These are phyloP conservation scores for Caenorhabditis sp. DNA, from an alignment of 2,888 invertebrate species.

Conservation along the genomic window DNA sequence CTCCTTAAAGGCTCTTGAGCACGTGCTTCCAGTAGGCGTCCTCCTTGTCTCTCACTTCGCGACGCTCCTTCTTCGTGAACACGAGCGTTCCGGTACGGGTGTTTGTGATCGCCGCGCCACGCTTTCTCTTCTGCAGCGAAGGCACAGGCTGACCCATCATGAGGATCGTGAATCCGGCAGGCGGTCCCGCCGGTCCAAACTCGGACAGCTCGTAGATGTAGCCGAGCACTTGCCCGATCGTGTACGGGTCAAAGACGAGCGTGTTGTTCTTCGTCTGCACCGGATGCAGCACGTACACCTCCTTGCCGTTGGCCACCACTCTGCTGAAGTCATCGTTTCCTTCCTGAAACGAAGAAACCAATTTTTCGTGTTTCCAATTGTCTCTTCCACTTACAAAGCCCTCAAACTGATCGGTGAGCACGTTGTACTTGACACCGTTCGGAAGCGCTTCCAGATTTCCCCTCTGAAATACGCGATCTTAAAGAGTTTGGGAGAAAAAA, in stretches of 20 bases:
- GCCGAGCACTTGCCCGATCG: background rate
- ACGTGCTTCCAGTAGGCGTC: background rate
- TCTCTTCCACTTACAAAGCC: background rate
- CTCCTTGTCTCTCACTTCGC: background rate
- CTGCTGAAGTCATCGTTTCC: conserved; percentile 1
- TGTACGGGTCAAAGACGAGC: background rate
- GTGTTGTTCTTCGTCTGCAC: background rate
- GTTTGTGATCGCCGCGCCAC: background rate
- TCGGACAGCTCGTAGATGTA: background rate
- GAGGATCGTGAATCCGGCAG: background rate
- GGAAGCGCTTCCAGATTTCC: too few species aligned
- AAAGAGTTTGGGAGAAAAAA: too few species aligned
- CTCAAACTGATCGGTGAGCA: background rate
- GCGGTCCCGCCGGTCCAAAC: background rate
- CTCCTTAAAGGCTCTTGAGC: too few species aligned
- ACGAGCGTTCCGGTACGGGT: background rate
- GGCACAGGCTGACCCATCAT: background rate
- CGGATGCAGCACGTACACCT: conserved; percentile 19
- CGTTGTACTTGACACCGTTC: too few species aligned
- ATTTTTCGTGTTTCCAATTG: background rate
- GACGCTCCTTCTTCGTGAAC: background rate
- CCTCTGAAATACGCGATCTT: too few species aligned
- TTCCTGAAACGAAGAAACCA: background rate
- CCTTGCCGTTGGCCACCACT: conserved; percentile 10
- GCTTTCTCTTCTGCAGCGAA: background rate